Conservation (phyloP, 2,888 invertebrate species). For the Eristalis pertinax region DNA sequence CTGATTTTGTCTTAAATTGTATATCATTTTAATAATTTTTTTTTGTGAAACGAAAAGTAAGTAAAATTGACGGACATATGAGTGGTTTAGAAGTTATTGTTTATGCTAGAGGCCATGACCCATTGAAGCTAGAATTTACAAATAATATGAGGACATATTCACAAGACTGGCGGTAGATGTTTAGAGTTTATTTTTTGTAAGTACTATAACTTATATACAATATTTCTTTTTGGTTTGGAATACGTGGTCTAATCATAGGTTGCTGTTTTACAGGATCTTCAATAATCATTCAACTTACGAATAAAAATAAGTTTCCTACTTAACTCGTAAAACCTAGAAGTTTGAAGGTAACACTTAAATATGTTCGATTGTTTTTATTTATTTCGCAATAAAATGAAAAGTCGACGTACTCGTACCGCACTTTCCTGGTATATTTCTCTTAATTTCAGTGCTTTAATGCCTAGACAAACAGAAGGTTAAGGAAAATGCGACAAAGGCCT, state of each 20-base stretch:
- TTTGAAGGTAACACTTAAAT: too few species aligned
- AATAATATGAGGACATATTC: constrained; percentile 10
- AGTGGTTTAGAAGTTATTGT: constrained; percentile 25
- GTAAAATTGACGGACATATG: constrained; percentile 51
- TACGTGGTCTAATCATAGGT: neutral
- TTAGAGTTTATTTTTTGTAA: neutral
- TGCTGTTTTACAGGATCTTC: neutral
- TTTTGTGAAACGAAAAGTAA: constrained; percentile 2
- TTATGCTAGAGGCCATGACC: constrained; percentile 53
- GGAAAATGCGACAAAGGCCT: too few species aligned
- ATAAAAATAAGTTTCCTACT: neutral
- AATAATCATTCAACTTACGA: neutral
- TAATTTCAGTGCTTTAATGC: too few species aligned
- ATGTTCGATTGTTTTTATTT: too few species aligned
- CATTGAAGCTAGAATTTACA: constrained; percentile 34
- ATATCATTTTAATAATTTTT: constrained; percentile 31
- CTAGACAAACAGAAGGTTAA: too few species aligned
- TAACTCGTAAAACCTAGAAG: neutral
- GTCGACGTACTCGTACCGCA: too few species aligned
- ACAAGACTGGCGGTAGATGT: constrained; percentile 49
- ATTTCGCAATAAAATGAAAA: too few species aligned
- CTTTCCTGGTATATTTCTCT: too few species aligned
- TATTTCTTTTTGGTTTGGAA: neutral
- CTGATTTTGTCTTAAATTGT: constrained; percentile 15
- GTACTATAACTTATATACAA: neutral